Percentiles rank a stretch among this genome's conserved stretches.
Evolutionary conservation across 1,140 invertebrate species (phyloP).

Genomic region (Metopolophium dirhodum): DNA sequence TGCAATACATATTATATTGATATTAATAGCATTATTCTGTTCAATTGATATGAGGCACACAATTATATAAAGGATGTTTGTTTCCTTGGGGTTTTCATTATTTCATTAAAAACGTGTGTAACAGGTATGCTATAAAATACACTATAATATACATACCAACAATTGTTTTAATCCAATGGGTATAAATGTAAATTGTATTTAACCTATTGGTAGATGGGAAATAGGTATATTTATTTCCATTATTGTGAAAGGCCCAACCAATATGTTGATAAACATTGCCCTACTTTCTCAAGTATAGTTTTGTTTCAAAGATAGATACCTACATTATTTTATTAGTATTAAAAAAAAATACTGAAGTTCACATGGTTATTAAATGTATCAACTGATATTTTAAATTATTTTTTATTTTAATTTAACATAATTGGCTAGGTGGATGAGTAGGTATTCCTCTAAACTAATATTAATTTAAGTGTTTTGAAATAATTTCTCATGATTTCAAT

Average conservation of each 20-base stretch:
- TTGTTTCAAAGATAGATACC: neutral
- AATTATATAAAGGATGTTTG: neutral
- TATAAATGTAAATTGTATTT: neutral
- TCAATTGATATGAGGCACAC: neutral
- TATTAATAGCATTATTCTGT: too few relatives aligned
- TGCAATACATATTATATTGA: too few relatives aligned
- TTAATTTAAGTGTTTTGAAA: neutral
- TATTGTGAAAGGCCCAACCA: neutral
- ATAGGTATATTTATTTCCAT: neutral
- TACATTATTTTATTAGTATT: too few relatives aligned
- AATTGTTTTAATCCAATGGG: neutral
- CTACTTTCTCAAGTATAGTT: neutral
- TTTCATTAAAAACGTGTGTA: neutral
- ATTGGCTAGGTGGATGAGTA: neutral
- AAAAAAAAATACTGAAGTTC: neutral
- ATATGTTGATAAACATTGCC: neutral
- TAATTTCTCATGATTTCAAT: neutral
- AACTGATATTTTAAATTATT: neutral
- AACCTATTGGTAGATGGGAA: neutral
- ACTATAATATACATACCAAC: neutral
- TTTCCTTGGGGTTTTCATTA: neutral
- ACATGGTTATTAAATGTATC: neutral
- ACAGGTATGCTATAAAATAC: neutral
- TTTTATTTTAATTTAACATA: neutral
- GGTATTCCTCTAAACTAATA: neutral